These are phyloP conservation scores for Phrynocephalus guinanensis DNA, from an alignment of 2,797 vertebrate species.

Conservation along the genomic window DNA sequence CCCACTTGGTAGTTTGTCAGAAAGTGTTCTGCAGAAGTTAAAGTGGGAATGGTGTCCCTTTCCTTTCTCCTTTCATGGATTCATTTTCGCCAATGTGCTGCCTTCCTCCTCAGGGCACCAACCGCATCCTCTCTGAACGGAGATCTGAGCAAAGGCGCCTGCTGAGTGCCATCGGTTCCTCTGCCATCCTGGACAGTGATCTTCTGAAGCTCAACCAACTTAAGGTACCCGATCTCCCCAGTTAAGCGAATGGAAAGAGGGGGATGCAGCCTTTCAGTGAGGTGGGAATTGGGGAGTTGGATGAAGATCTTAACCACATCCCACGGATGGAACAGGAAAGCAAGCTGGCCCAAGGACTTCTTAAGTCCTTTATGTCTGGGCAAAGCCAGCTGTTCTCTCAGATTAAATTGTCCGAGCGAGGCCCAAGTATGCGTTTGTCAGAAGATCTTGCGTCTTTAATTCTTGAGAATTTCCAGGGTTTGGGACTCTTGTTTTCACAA, in stretches of 20 bases:
- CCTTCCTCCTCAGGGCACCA: constrained; percentile 80
- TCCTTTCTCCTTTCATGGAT: neutral
- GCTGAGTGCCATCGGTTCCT: constrained; percentile 89
- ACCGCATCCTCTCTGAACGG: constrained; percentile 88
- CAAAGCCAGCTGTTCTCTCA: neutral
- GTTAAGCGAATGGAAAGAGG: neutral
- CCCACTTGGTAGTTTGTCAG: no score
- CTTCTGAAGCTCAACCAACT: constrained; percentile 94
- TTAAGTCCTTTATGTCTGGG: neutral
- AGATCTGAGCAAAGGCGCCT: constrained; percentile 92
- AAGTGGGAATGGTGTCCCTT: no score
- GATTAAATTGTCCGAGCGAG: neutral
- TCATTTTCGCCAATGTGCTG: neutral
- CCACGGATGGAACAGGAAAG: no score
- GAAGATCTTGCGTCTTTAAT: neutral
- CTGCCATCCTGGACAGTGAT: constrained; percentile 89
- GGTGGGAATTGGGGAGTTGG: no score
- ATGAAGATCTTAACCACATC: no score
- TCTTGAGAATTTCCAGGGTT: neutral
- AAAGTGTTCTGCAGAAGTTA: neutral
- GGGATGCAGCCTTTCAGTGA: no score
- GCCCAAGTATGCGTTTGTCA: neutral
- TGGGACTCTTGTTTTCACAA: neutral
- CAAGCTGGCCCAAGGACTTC: neutral
- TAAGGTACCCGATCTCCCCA: constrained; percentile 79